These are phyloP conservation scores for Aphidius ervi DNA, from an alignment of 1,140 invertebrate genomes.

Conservation along the genomic window DNA sequence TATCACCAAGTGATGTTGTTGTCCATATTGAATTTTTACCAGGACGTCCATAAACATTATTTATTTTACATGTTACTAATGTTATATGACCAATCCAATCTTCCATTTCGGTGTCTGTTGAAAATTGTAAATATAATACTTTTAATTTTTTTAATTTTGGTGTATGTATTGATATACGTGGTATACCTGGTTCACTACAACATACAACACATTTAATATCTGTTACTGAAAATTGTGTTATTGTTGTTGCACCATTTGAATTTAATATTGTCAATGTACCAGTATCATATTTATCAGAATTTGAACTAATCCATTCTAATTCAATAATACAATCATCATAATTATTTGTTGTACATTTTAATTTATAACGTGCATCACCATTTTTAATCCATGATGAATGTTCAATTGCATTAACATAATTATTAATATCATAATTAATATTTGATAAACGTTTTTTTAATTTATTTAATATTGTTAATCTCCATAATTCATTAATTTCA, in stretches of 20 bases:
- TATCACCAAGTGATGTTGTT: slow-evolving; percentile 72
- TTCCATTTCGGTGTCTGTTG: slow-evolving; percentile 75
- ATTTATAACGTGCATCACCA: slow-evolving; percentile 67
- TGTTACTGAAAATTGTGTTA: slow-evolving; percentile 61
- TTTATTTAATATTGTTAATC: slow-evolving; percentile 67
- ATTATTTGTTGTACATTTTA: slow-evolving; percentile 53
- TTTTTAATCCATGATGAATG: slow-evolving; percentile 78
- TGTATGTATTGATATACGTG: slow-evolving; percentile 68
- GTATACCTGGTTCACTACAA: slow-evolving; percentile 72
- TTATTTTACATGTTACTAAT: slow-evolving; percentile 68
- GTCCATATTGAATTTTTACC: slow-evolving; percentile 71
- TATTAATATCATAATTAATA: slow-evolving; percentile 53
- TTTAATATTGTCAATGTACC: slow-evolving; percentile 75
- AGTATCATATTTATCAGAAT: slow-evolving; percentile 57
- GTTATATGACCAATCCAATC: slow-evolving; percentile 79
- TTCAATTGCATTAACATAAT: slow-evolving; percentile 72
- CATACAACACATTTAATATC: slow-evolving; percentile 72
- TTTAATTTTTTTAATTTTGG: slow-evolving; percentile 56
- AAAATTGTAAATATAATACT: slow-evolving; percentile 67
- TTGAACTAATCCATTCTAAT: slow-evolving; percentile 71
- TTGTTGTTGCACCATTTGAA: slow-evolving; percentile 67
- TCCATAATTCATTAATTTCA: slow-evolving; percentile 71
- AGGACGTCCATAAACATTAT: slow-evolving; percentile 65
- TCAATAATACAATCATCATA: slow-evolving; percentile 76
- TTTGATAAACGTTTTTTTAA: slow-evolving; percentile 59